Base-by-base conservation (phyloP, 2,888 invertebrate genomes). In the Dilophus febrilis region DNA sequence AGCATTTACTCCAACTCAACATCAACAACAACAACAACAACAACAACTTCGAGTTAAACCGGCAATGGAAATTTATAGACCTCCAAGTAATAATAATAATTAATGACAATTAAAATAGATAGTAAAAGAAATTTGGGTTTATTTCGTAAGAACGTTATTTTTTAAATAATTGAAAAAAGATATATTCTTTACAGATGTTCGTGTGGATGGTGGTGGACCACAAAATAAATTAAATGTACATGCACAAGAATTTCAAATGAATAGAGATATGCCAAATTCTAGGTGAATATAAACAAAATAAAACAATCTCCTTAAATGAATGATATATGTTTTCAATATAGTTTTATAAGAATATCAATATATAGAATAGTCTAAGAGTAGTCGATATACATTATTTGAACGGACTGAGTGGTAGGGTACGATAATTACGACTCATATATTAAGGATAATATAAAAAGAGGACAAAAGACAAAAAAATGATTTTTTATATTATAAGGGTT, bases 221-320 rank as follows among this genome's bases (percentile, higher is more conserved):
- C 64, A 49, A 52, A 77, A 76, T 58, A 77, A 77, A 64, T 68
- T 87, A 51, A 87, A 87, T 63, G 85, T 84, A 48, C 81, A 86
- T 66, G 87, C 87, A 44, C 85, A 85, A 68, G 87, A 87, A 69
- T 87, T 88, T 66, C 81, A 79, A 53, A 83, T 84, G 80, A 74
- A 48, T 48, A 47, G 52, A 48, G 49, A 55, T 49, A 53, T 55
- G 49, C 46, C 50, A 44, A 48, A 48, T 47, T 27, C 30, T 22
- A 22, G 22, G 22, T 22, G 8, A 22, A 22, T 22, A 22, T 53
- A 47, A n/a, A n/a, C n/a, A n/a, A n/a, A n/a, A n/a, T n/a, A n/a
- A n/a, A n/a, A n/a, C n/a, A n/a, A n/a, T n/a, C n/a, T n/a, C n/a
- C n/a, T n/a, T n/a, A n/a, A n/a, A n/a, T n/a, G n/a, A n/a, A n/a